Base-by-base conservation (phyloP, 2,797 vertebrate species). In the Acanthornis magna region DNA sequence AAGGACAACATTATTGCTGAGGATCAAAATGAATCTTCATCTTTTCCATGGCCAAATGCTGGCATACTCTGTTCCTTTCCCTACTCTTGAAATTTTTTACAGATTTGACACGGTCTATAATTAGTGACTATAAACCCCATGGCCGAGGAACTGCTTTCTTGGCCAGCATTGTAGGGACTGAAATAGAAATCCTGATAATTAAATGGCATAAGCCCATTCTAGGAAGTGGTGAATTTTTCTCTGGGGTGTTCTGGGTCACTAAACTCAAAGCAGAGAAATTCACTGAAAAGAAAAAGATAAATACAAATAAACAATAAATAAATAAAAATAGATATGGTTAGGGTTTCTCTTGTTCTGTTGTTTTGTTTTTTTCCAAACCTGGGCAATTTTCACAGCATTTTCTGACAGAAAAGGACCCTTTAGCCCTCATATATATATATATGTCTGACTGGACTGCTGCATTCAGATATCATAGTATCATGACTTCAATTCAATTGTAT, bases 41-140 rank as follows among this genome's bases (percentile, higher is more conserved):
- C 30, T 91, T 86, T 73, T n/a, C 60, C 30, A 26, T 11, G 76
- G 22, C 9, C 43, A 79, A 79, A 87, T 11, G 4, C 8, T 76
- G 43, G 16, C 20, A 76, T 34, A 16, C 4, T 63, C 42, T 0
- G 0, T 47, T 88, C n/a, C 14, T 85, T 74, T 77, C 34, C 8
- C 32, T 50, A 3, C 20, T 77, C 29, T 54, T 77, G 53, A 80
- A 60, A 61, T 38, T 57, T 80, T 40, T 50, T 50, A 22, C 26
- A 71, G 23, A 47, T 71, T 88, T 66, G 53, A 25, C 36, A 70
- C 11, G 23, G 27, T 34, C 26, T 71, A 15, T 48, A 54, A 78
- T 30, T 29, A 60, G 13, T 40, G 29, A 38, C 15, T 48, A 34
- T 26, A 34, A 80, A 67, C 12, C 2, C 26, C 42, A 50, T 1